Percentiles rank a stretch among this genome's conserved stretches.
Evolutionary conservation across 2,888 invertebrate species (phyloP).

Genomic region (Scrobipalpa costella): DNA sequence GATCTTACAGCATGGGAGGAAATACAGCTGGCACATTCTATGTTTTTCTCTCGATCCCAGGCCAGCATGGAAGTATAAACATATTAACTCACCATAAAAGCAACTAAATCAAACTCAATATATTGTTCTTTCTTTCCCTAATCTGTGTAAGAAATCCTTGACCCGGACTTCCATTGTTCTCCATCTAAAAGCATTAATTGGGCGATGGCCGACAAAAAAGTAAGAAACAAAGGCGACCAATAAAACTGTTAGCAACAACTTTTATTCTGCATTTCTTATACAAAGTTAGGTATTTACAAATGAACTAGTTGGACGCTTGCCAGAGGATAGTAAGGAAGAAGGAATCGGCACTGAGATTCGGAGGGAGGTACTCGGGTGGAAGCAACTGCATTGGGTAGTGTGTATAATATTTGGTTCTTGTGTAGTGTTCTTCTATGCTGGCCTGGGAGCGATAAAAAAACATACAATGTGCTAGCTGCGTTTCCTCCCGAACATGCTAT

Average conservation of each 20-base stretch:
- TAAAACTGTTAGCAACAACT: slow-evolving; percentile 27
- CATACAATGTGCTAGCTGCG: too few relatives aligned
- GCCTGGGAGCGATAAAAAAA: neutral
- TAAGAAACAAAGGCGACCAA: slow-evolving; percentile 14
- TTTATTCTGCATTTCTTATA: slow-evolving; percentile 28
- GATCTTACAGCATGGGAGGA: too few relatives aligned
- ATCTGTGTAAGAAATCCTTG: slow-evolving; percentile 5
- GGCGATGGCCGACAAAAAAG: slow-evolving; percentile 25
- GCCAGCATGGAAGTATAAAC: too few relatives aligned
- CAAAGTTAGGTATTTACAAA: slow-evolving; percentile 27
- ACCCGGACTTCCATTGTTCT: neutral
- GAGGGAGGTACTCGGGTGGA: neutral
- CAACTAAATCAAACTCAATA: too few relatives aligned
- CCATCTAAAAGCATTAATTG: slow-evolving; percentile 28
- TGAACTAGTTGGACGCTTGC: slow-evolving; percentile 24
- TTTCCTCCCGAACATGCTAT: too few relatives aligned
- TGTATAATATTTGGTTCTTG: neutral
- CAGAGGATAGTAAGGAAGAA: slow-evolving; percentile 19
- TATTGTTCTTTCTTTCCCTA: neutral
- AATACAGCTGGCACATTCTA: too few relatives aligned
- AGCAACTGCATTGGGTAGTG: neutral
- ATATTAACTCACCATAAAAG: too few relatives aligned
- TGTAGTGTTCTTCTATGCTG: neutral
- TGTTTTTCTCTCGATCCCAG: too few relatives aligned
- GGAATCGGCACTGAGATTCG: slow-evolving; percentile 1